Conservation (phyloP, 2,888 invertebrate genomes). For the Lasioglossum calceatum region DNA sequence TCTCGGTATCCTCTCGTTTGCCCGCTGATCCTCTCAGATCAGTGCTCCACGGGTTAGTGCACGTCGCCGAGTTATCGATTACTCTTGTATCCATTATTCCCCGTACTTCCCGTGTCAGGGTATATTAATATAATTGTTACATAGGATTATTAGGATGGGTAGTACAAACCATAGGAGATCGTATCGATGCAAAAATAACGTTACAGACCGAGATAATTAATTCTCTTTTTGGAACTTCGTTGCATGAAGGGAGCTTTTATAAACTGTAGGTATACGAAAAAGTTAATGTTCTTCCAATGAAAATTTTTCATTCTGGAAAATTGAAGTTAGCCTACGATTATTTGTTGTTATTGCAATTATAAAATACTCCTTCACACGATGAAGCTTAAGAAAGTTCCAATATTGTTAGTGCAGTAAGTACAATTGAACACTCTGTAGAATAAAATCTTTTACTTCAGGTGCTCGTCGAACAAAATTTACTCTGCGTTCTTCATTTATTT, state of each 20-base stretch:
- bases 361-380: neutral
- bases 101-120: neutral
- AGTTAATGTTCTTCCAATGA: neutral
- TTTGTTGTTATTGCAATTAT: neutral
- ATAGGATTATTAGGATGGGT: neutral
- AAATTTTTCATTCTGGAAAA: neutral
- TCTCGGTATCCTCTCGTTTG: constrained; percentile 6
- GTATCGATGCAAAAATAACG: neutral
- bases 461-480: neutral
- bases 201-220: neutral
- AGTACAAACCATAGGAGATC: neutral
- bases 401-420: neutral
- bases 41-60: neutral
- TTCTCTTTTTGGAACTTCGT: neutral
- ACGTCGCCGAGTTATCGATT: neutral
- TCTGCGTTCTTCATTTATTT: neutral
- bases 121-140: neutral
- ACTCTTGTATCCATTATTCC: neutral
- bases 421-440: constrained; percentile 1
- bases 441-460: neutral
- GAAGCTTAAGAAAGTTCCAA: neutral
- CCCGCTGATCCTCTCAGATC: neutral
- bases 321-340: neutral
- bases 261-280: neutral
- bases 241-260: neutral